phyloP scores from a whole-genome alignment of 2,113 vertebrate genomes.

The cat (Felis catus) region F.catus_Fca126_mat1.0 CM031419.1:165746501-165747000 shows the following conservation, averaged over 20 bases:
- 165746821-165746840: neutral
- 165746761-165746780: neutral
- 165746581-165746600: constrained; percentile 10
- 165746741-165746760: neutral
- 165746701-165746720: neutral
- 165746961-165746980: neutral
- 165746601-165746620: neutral
- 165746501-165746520: neutral
- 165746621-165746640: neutral
- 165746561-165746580: neutral
- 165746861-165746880: neutral
- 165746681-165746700: neutral
- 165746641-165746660: neutral
- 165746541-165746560: neutral
- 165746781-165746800: neutral
- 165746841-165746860: neutral
- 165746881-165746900: neutral
- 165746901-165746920: neutral
- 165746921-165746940: neutral
- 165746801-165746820: neutral
- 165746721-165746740: neutral
- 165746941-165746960: neutral
- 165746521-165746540: neutral
- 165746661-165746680: neutral
- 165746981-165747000: neutral